phyloP scores from a whole-genome alignment of 2,797 vertebrate species.

The Meda fulgida region DNA sequence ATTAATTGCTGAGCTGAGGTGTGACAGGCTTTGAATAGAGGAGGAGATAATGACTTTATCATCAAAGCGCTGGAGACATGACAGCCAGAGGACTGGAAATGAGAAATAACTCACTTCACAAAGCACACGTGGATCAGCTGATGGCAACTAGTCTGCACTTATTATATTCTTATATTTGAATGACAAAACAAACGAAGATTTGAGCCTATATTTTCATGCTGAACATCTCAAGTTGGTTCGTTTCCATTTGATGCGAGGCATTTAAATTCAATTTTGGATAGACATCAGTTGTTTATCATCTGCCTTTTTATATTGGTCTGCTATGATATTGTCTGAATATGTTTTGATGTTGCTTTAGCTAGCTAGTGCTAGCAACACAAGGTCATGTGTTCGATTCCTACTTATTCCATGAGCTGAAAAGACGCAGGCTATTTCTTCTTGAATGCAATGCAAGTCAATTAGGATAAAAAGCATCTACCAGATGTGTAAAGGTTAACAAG shows the following conservation, averaged over 20 bases:
- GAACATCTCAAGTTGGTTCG: neutral
- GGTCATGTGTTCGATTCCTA: neutral
- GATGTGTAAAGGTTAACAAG: neutral
- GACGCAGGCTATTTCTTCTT: neutral
- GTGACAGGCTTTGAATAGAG: constrained; percentile 71
- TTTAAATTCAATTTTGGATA: neutral
- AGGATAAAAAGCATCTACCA: too few species aligned
- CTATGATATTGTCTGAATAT: neutral
- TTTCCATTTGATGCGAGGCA: neutral
- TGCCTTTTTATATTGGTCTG: neutral
- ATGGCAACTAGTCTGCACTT: neutral
- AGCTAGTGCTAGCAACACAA: neutral
- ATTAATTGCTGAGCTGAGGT: constrained; percentile 66
- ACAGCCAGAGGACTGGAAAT: constrained; percentile 59
- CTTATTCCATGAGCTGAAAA: neutral
- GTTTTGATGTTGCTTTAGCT: neutral
- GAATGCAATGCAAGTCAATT: neutral
- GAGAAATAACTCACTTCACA: constrained; percentile 35
- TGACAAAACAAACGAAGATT: neutral
- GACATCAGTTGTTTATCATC: neutral
- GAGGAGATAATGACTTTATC: constrained; percentile 75
- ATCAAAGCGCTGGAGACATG: constrained; percentile 65
- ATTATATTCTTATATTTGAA: neutral
- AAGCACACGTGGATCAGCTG: constrained; percentile 14
- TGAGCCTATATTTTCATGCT: neutral